phyloP scores from a whole-genome alignment of 2,113 vertebrate species.

The Oreamnos americanus region DNA sequence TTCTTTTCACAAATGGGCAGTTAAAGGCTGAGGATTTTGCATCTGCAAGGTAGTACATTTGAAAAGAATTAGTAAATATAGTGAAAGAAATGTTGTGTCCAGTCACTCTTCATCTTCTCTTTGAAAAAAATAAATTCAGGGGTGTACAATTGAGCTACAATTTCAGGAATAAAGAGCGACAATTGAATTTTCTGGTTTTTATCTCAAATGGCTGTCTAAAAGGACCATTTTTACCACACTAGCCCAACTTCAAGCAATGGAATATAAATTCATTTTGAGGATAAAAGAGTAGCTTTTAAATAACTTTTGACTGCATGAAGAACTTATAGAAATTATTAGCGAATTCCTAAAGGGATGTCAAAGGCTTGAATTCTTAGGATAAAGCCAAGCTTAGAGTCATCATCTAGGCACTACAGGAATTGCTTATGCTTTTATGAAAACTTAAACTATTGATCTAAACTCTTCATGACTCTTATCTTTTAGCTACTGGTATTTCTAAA shows the following conservation, averaged over 20 bases:
- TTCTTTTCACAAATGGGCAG: neutral
- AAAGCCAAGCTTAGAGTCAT: neutral
- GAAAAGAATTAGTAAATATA: conserved; percentile 15
- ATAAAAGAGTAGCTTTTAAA: neutral
- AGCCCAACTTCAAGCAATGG: neutral
- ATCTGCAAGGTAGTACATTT: neutral
- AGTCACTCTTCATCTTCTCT: neutral
- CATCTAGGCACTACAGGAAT: neutral
- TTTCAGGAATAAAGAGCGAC: neutral
- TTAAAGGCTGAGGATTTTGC: neutral
- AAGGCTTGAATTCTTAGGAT: neutral
- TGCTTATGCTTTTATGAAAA: neutral
- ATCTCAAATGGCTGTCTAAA: neutral
- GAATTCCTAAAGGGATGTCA: neutral
- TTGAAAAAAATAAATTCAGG: neutral
- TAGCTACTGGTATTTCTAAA: neutral
- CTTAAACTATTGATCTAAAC: neutral
- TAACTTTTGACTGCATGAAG: neutral
- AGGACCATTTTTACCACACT: neutral
- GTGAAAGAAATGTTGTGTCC: neutral
- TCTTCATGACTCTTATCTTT: neutral
- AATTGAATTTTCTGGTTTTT: neutral
- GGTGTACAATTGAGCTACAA: neutral
- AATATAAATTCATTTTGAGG: neutral
- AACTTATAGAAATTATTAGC: neutral